Percentiles rank a stretch among this genome's conserved stretches.
Evolutionary conservation across 2,888 invertebrate species (phyloP).

Genomic region (Aphrophora alni): DNA sequence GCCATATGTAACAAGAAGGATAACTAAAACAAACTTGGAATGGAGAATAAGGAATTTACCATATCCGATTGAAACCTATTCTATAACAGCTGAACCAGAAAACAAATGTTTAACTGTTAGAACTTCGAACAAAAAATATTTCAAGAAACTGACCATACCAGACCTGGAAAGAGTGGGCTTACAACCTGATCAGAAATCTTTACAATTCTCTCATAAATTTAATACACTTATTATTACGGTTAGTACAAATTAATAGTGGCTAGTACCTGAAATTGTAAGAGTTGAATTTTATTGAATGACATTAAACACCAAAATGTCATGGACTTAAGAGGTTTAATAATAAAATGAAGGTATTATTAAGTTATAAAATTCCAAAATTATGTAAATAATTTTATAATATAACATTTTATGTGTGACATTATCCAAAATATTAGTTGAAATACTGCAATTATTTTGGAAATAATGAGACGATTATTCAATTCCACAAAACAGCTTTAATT

Average conservation of each 20-base stretch:
- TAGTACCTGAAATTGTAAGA: too few species aligned
- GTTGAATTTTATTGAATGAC: too few species aligned
- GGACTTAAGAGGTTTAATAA: too few species aligned
- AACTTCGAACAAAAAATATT: constrained; percentile 84
- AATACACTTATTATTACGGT: constrained; percentile 80
- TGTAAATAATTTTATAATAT: too few species aligned
- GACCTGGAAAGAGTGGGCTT: constrained; percentile 72
- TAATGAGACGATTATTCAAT: too few species aligned
- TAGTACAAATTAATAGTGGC: constrained; percentile 54
- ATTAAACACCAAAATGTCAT: too few species aligned
- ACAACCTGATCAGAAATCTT: constrained; percentile 66
- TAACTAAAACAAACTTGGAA: constrained; percentile 76
- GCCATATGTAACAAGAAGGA: constrained; percentile 73
- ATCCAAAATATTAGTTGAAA: too few species aligned
- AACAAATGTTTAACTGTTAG: constrained; percentile 70
- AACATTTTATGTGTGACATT: too few species aligned
- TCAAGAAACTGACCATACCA: constrained; percentile 72
- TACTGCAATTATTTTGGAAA: too few species aligned
- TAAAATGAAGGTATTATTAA: too few species aligned
- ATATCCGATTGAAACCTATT: constrained; percentile 74
- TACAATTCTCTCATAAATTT: constrained; percentile 73
- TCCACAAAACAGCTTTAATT: too few species aligned
- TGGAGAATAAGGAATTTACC: constrained; percentile 84
- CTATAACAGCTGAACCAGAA: constrained; percentile 69
- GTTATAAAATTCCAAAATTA: too few species aligned